phyloP scores from a whole-genome alignment of 2,888 invertebrate species.

The Glyphotaelius pellucidus region DNA sequence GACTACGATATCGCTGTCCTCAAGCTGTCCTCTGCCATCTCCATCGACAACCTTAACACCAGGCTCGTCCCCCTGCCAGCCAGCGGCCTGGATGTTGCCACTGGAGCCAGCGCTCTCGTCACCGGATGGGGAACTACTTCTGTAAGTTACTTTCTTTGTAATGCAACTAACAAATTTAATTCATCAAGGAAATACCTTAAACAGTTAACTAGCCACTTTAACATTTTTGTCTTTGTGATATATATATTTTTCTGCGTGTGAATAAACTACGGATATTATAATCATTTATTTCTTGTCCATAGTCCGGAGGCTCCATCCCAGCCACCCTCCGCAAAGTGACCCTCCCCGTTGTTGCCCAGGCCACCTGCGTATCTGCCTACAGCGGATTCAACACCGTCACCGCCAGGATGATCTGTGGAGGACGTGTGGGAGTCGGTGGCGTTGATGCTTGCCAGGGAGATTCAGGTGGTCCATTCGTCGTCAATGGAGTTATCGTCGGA shows the following conservation, averaged over 20 bases:
- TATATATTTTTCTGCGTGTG: neutral
- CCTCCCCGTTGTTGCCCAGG: conserved; percentile 72
- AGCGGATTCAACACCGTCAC: conserved; percentile 70
- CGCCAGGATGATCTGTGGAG: conserved; percentile 74
- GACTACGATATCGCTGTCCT: conserved; percentile 73
- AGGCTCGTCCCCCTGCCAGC: neutral
- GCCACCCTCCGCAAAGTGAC: conserved; percentile 71
- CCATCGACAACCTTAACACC: conserved; percentile 67
- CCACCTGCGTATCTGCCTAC: conserved; percentile 72
- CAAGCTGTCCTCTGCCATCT: conserved; percentile 69
- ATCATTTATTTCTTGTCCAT: conserved; percentile 47
- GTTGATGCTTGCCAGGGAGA: conserved; percentile 78
- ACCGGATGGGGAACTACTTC: conserved; percentile 56
- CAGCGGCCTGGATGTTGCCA: neutral
- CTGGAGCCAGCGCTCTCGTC: conserved; percentile 42
- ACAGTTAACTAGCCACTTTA: neutral
- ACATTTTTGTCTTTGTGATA: neutral
- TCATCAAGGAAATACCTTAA: neutral
- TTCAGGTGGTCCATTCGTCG: conserved; percentile 78
- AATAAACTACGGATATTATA: neutral
- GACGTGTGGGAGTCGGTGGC: conserved; percentile 70
- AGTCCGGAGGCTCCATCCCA: conserved; percentile 71
- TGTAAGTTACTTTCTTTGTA: conserved; percentile 66
- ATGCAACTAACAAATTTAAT: neutral
- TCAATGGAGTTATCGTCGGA: conserved; percentile 73